Base-by-base conservation (phyloP, 2,888 invertebrate genomes). In the Desoria tigrina region DNA sequence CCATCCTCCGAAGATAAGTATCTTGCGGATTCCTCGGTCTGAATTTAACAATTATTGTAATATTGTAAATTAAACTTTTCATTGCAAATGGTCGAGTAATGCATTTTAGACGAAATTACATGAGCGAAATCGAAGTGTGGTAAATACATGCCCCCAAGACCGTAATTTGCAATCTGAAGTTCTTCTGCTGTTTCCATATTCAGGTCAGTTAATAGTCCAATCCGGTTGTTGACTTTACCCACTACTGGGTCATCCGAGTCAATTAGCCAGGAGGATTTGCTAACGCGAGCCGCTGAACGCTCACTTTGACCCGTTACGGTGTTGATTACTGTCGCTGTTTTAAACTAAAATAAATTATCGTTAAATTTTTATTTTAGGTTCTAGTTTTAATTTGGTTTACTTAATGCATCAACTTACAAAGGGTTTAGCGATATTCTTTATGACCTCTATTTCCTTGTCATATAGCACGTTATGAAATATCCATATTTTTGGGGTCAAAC, bases 61-160 rank as follows among this genome's bases (percentile, higher is more conserved):
- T 49, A 18, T 49, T 11, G 7, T n/a, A n/a, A n/a, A n/a, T n/a
- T n/a, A n/a, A n/a, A n/a, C n/a, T n/a, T n/a, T n/a, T n/a, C n/a
- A n/a, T 11, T n/a, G 21, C 21, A 49, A 49, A n/a, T n/a, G 18
- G 11, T 49, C 11, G 9, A 49, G 49, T 18, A 11, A n/a, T 49
- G 49, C 21, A 18, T 49, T 49, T 49, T 49, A 11, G 14, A 39
- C 39, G 9, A 39, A 39, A n/a, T 81, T 80, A 90, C 90, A 81
- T 90, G 83, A 0, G 92, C 90, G 79, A 92, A 92, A 80, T 92
- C 98, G 81, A 88, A 98, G 82, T 98, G 98, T 16, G 97, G 97
- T 79, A 96, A 97, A 80, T 98, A 98, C 80, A 98, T 97, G 0
- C 97, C 98, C 1, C 97, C 98, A 74, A 98, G 92, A 23, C 98